These are phyloP conservation scores for Mobula birostris DNA, from an alignment of 2,113 vertebrate species.

Conservation along the genomic window DNA sequence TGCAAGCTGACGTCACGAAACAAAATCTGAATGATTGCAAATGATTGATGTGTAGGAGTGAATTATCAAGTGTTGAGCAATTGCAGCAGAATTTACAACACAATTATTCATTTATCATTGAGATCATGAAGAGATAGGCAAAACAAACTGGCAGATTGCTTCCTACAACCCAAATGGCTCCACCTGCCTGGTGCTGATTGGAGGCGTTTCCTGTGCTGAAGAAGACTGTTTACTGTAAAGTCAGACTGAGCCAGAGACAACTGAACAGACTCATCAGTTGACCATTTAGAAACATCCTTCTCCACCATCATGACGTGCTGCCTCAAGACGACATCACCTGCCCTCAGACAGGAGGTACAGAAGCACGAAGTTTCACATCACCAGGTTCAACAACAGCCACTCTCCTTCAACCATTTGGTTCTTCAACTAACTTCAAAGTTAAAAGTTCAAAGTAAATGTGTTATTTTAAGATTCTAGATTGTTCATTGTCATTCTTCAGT, in stretches of 20 bases:
- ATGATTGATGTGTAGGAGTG: background rate
- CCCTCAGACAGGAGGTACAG: too few relatives aligned
- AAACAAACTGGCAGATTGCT: background rate
- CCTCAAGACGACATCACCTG: too few relatives aligned
- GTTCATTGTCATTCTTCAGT: too few relatives aligned
- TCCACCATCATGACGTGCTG: too few relatives aligned
- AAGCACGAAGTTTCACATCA: too few relatives aligned
- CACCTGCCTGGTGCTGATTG: background rate
- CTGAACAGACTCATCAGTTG: too few relatives aligned
- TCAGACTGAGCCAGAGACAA: background rate
- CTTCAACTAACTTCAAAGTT: too few relatives aligned
- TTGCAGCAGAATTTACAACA: background rate
- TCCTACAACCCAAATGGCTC: background rate
- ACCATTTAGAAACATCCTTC: too few relatives aligned
- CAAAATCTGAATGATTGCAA: background rate
- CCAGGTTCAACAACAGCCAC: too few relatives aligned
- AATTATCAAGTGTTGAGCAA: background rate
- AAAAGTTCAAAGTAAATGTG: too few relatives aligned
- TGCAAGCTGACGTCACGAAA: background rate
- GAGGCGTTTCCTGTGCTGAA: background rate
- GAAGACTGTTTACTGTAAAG: background rate
- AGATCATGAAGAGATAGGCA: background rate
- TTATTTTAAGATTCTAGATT: too few relatives aligned
- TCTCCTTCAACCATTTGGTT: too few relatives aligned
- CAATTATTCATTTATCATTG: background rate